These are phyloP conservation scores for Microctenopoma lineatum DNA, from an alignment of 2,797 vertebrate species.

Conservation along the genomic window DNA sequence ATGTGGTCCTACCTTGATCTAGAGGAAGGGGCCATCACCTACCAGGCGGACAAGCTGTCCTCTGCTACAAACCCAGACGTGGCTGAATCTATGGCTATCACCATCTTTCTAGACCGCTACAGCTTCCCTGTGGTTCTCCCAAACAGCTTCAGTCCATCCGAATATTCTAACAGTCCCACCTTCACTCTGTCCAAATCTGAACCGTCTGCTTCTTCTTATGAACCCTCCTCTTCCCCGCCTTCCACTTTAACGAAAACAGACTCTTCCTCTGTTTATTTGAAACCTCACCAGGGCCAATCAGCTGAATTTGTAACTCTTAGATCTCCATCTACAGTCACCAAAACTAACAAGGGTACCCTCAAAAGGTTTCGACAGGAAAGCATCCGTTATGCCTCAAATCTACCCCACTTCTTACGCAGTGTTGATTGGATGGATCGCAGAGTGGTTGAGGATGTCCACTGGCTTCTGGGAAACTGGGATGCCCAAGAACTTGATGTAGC, in stretches of 20 bases:
- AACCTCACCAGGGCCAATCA: not conserved
- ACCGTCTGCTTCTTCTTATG: not conserved
- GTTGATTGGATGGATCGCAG: conserved; percentile 79
- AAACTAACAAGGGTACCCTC: conserved; percentile 37
- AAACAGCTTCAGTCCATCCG: conserved; percentile 42
- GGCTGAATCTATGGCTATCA: conserved; percentile 82
- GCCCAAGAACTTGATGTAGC: conserved; percentile 78
- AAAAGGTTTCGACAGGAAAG: conserved; percentile 75
- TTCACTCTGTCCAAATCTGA: not conserved
- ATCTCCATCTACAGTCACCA: not conserved
- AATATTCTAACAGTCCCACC: not conserved
- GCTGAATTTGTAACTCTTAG: conserved; percentile 1
- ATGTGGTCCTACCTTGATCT: conserved; percentile 82
- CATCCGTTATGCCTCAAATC: conserved; percentile 74
- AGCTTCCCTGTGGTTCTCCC: conserved; percentile 85
- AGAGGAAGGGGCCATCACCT: conserved; percentile 80
- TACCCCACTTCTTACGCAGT: conserved; percentile 79
- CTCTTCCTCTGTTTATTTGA: not conserved
- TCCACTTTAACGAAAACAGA: not conserved
- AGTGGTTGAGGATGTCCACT: conserved; percentile 82
- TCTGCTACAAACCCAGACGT: conserved; percentile 83
- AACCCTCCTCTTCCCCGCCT: not conserved
- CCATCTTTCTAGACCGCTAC: conserved; percentile 82
- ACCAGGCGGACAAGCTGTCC: conserved; percentile 83
- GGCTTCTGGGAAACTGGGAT: conserved; percentile 79